Conservation (phyloP, 2,888 invertebrate species). For the Ochropleura plecta region DNA sequence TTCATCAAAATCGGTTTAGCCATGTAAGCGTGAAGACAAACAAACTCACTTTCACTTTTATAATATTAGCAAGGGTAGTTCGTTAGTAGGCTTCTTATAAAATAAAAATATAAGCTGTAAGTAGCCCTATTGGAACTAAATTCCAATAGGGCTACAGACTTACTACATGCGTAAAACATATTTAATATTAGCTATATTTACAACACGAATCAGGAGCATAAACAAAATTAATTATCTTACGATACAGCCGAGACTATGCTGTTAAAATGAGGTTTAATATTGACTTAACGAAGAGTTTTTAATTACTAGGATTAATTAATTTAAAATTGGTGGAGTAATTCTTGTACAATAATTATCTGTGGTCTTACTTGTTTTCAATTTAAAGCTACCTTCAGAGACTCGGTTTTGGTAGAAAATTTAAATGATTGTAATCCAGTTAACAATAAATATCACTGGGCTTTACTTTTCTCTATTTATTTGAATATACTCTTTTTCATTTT, state of each 20-base stretch:
- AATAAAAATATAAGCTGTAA: too few relatives aligned
- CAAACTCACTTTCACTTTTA: too few relatives aligned
- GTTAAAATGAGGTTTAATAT: slow-evolving; percentile 19
- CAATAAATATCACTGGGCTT: neutral
- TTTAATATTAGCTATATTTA: slow-evolving; percentile 22
- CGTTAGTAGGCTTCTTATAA: too few relatives aligned
- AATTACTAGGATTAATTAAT: slow-evolving; percentile 44
- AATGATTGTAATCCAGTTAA: neutral
- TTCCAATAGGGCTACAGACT: too few relatives aligned
- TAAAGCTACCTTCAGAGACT: neutral
- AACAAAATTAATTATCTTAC: slow-evolving; percentile 36
- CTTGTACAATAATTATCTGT: slow-evolving; percentile 31
- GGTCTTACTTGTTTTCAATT: slow-evolving; percentile 17
- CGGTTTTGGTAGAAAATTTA: slow-evolving; percentile 5
- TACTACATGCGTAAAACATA: too few relatives aligned
- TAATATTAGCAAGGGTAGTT: too few relatives aligned
- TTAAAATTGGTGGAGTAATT: slow-evolving; percentile 29
- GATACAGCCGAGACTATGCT: slow-evolving; percentile 1
- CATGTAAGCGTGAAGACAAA: too few relatives aligned
- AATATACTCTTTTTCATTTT: too few relatives aligned
- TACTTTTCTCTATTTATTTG: too few relatives aligned
- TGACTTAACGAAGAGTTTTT: slow-evolving; percentile 37
- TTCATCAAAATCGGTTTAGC: too few relatives aligned
- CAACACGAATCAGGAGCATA: slow-evolving; percentile 23
- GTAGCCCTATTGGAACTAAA: too few relatives aligned